Conservation (phyloP, 2,113 vertebrate genomes). For the Bujurquina vittata region DNA sequence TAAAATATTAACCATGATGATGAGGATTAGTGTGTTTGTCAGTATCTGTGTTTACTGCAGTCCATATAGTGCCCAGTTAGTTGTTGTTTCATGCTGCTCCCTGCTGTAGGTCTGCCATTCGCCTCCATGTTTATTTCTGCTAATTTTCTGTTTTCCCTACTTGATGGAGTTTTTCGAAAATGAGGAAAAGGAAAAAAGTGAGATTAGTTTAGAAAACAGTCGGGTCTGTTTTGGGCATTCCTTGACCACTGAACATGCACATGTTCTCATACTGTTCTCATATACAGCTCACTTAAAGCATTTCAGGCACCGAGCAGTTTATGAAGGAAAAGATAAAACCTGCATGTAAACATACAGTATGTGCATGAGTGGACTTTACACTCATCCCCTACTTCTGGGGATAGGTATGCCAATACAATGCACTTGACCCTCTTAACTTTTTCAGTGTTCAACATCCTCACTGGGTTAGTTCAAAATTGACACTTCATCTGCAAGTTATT, state of each 20-base stretch:
- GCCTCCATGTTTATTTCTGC: constrained; percentile 60
- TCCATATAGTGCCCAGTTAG: neutral
- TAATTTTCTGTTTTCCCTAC: constrained; percentile 66
- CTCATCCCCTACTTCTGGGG: constrained; percentile 4
- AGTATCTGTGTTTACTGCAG: neutral
- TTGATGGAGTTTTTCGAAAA: constrained; percentile 51
- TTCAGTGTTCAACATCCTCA: constrained; percentile 43
- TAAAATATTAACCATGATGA: neutral
- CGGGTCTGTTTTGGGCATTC: constrained; percentile 18
- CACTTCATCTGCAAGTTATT: constrained; percentile 76
- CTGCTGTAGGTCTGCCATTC: constrained; percentile 19
- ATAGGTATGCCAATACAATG: constrained; percentile 28
- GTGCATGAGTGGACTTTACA: constrained; percentile 2
- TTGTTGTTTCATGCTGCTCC: neutral
- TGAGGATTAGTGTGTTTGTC: neutral
- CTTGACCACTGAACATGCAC: neutral
- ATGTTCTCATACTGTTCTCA: neutral
- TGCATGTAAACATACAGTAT: constrained; percentile 19
- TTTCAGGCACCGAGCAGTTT: neutral
- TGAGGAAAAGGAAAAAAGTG: constrained; percentile 36
- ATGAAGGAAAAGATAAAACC: neutral
- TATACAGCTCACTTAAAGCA: constrained; percentile 9
- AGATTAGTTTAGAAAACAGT: constrained; percentile 69
- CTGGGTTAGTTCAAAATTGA: constrained; percentile 34
- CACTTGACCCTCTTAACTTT: constrained; percentile 37